Conservation (phyloP, 92 coral and sea anemone genomes). For the Hydrozoanthus gracilis region DNA sequence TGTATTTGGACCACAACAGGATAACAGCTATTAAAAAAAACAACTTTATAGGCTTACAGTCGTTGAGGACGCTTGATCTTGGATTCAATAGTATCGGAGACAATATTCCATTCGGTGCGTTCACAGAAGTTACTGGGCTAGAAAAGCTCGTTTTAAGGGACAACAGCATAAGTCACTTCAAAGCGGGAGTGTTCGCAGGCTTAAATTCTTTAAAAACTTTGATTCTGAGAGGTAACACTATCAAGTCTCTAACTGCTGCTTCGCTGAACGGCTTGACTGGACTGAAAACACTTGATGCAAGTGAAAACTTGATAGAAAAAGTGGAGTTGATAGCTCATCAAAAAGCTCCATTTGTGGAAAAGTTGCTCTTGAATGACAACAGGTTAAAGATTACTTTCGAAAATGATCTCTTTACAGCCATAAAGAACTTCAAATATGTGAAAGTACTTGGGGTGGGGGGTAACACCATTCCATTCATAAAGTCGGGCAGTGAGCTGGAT, state of each 20-base stretch:
- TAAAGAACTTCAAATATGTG: constrained; percentile 1
- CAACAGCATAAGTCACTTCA: neutral
- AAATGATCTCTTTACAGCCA: neutral
- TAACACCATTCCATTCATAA: constrained; percentile 16
- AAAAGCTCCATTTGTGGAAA: constrained; percentile 2
- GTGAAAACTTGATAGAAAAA: neutral
- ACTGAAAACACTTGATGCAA: constrained; percentile 11
- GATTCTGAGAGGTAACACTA: constrained; percentile 25
- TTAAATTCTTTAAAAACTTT: neutral
- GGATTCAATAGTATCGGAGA: neutral
- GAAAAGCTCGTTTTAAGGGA: constrained; percentile 12
- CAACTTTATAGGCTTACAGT: neutral
- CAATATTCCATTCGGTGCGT: neutral
- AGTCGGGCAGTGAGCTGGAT: neutral
- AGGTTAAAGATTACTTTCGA: neutral
- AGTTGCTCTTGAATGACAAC: constrained; percentile 32
- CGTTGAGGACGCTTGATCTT: constrained; percentile 6
- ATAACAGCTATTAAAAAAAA: neutral
- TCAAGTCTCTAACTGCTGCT: constrained; percentile 25
- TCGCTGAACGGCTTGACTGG: constrained; percentile 8
- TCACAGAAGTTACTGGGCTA: neutral
- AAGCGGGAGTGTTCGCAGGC: constrained; percentile 11
- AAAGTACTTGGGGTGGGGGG: constrained; percentile 39
- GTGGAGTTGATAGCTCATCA: neutral
- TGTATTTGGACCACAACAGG: constrained; percentile 14